These are phyloP conservation scores for Ceratosolen solmsi DNA, from an alignment of 1,140 invertebrate genomes.

Conservation along the genomic window DNA sequence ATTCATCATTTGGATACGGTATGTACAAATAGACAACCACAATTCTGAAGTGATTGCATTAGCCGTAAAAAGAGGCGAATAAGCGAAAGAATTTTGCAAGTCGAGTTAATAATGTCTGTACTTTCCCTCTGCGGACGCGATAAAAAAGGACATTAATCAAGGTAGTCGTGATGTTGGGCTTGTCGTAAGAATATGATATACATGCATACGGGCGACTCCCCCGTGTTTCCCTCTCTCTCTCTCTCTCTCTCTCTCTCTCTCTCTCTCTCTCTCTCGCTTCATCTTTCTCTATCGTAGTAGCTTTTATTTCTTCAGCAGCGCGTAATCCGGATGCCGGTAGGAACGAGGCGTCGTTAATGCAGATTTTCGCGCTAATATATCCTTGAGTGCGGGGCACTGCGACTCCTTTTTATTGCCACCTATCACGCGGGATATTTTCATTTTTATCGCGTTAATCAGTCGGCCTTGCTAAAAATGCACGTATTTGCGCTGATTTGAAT, in stretches of 20 bases:
- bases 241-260: neutral
- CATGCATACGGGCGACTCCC: neutral
- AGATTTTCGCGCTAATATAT: constrained; percentile 46
- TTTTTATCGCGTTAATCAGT: constrained; percentile 38
- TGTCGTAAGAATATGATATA: neutral
- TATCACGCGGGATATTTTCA: constrained; percentile 14
- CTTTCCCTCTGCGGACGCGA: constrained; percentile 4
- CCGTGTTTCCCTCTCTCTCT: no score
- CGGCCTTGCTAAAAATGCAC: constrained; percentile 4
- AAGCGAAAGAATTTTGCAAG: neutral
- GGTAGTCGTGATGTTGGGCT: neutral
- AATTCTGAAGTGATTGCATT: neutral
- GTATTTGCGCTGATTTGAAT: constrained; percentile 14
- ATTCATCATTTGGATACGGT: no score
- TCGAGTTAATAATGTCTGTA: neutral
- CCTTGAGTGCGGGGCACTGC: neutral
- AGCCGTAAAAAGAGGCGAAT: neutral
- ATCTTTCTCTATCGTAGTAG: neutral
- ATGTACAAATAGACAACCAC: neutral
- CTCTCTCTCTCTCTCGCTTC: neutral
- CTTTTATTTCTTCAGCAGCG: constrained; percentile 9
- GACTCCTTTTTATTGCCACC: constrained; percentile 14
- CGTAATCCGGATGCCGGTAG: constrained; percentile 21
- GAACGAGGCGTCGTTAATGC: constrained; percentile 45
- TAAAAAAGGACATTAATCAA: constrained; percentile 43